Base-by-base conservation (phyloP, 2,797 vertebrate species). In the Amazonetta brasiliensis region DNA sequence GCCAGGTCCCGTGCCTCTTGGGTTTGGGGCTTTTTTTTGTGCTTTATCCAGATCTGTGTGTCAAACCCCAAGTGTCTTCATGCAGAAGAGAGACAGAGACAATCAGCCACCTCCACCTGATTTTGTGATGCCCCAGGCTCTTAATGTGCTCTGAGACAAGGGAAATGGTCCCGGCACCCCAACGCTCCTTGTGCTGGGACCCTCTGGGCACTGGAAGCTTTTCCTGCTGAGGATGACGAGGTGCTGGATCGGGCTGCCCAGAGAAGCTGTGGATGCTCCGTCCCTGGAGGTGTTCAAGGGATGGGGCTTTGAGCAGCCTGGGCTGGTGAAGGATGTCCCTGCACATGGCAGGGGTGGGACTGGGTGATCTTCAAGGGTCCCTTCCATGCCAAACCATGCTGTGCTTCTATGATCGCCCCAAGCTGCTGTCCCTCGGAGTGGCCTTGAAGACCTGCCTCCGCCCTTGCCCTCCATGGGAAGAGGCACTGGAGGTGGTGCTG, bases 41-140 rank as follows among this genome's bases (percentile, higher is more conserved):
- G 5, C 22, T 95, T 92, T 60, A 56, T 33, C 23, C 77, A 68
- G 58, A 68, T 83, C 87, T 43, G 39, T 41, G 93, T 92, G 94
- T 92, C 89, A 77, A 93, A 93, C 87, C 87, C 95, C 76, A 95
- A 97, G 96, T 43, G 94, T 97, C 95, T 96, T 85, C 96, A 75
- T 91, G 88, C 92, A 94, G 94, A 87, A 41, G 50, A 96, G 95
- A 93, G 87, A 90, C 89, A 97, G 52, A 97, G 97, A 98, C 98
- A 98, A 98, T 98, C 97, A 97, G 83, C 60, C 66, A 14, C 82
- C 50, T 44, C 0, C 2, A 69, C 68, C 90, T 54, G 84, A 79
- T 80, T 90, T 9, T 18, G 93, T 92, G 50, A 39, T 77, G 28
- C 60, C 14, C 1, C 1, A 3, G 86, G 59, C 56, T 84, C 71